These are phyloP conservation scores for Protosalanx chinensis DNA, from an alignment of 2,797 vertebrate genomes.

Conservation along the genomic window DNA sequence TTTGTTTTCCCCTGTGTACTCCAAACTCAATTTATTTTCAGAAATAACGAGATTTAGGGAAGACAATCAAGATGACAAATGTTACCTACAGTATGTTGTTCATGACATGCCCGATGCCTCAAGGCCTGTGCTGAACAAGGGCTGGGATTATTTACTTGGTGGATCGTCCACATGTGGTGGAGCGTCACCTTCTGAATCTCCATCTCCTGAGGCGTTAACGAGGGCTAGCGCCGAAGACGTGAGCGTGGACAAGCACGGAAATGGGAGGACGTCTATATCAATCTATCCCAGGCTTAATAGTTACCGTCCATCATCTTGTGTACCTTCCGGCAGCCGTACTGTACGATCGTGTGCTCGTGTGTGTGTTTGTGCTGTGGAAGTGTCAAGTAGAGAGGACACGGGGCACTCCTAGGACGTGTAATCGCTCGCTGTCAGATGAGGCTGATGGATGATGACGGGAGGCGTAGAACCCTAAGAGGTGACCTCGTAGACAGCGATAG, in stretches of 20 bases:
- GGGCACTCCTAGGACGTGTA: constrained; percentile 38
- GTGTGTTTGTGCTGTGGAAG: constrained; percentile 1
- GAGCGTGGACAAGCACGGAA: constrained; percentile 12
- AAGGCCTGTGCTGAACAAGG: constrained; percentile 15
- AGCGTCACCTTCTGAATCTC: constrained; percentile 5
- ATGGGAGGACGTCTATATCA: constrained; percentile 10
- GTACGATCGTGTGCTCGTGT: constrained; percentile 15
- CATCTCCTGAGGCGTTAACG: constrained; percentile 7
- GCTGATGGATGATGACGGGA: constrained; percentile 55
- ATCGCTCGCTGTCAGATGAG: constrained; percentile 55
- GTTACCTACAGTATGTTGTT: constrained; percentile 22
- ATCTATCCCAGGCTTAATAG: neutral
- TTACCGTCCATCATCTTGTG: neutral
- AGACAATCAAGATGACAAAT: constrained; percentile 44
- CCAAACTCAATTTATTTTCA: constrained; percentile 31
- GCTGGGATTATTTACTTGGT: constrained; percentile 19
- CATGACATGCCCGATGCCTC: constrained; percentile 19
- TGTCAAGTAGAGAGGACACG: constrained; percentile 12
- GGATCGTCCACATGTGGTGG: constrained; percentile 25
- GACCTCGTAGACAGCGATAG: constrained; percentile 49
- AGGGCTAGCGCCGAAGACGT: neutral
- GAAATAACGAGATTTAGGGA: constrained; percentile 30
- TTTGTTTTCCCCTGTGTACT: constrained; percentile 20
- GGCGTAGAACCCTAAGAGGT: constrained; percentile 53
- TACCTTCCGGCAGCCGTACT: neutral